These are phyloP conservation scores for Callopanchax toddi DNA, from an alignment of 2,113 vertebrate genomes.

Conservation along the genomic window DNA sequence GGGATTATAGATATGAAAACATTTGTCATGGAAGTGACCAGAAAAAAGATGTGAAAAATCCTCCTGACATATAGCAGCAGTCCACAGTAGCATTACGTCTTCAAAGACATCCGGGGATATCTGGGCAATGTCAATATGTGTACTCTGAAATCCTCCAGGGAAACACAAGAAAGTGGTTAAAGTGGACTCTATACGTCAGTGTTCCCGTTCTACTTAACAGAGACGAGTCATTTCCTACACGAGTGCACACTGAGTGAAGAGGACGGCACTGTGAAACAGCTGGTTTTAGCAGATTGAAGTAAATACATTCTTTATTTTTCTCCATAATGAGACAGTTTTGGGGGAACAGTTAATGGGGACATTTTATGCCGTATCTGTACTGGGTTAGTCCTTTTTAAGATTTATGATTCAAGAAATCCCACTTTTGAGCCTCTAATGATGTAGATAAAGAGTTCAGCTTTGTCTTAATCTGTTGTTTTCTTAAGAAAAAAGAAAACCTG, in stretches of 20 bases:
- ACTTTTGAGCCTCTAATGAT: too few species aligned
- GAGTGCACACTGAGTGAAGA: constrained; percentile 28
- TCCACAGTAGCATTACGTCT: constrained; percentile 20
- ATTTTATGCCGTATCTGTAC: too few species aligned
- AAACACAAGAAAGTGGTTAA: constrained; percentile 52
- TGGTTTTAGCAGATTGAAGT: constrained; percentile 24
- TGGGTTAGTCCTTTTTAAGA: too few species aligned
- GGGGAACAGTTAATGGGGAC: too few species aligned
- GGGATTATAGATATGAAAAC: constrained; percentile 65
- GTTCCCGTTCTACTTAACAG: constrained; percentile 25
- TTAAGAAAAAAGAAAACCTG: neutral
- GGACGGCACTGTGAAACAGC: constrained; percentile 8
- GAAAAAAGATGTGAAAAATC: neutral
- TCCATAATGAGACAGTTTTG: constrained; percentile 24
- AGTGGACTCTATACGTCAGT: constrained; percentile 51
- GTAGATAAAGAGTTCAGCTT: too few species aligned
- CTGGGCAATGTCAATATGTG: constrained; percentile 41
- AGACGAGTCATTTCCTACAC: constrained; percentile 53
- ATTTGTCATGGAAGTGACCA: constrained; percentile 41
- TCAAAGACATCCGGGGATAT: constrained; percentile 25
- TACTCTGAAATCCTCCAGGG: constrained; percentile 23
- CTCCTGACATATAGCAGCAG: constrained; percentile 19
- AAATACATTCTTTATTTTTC: constrained; percentile 14
- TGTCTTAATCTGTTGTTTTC: neutral
- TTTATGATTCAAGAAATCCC: too few species aligned